Evolutionary conservation across 2,113 vertebrate genomes (phyloP).

Genomic region (Rhinichthys klamathensis): DNA sequence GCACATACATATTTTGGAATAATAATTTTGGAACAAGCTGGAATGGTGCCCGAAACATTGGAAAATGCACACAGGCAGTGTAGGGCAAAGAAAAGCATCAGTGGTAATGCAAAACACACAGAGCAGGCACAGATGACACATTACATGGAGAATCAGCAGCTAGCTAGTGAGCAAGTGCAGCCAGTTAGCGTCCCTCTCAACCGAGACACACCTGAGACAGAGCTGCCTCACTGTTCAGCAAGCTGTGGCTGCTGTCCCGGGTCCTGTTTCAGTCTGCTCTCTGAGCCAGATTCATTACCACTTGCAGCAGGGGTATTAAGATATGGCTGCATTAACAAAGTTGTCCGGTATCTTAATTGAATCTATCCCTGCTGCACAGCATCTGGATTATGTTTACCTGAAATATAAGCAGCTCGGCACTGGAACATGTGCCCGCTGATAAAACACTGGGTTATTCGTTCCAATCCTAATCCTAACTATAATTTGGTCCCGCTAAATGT

Average conservation of each 20-base stretch:
- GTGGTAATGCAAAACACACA: background rate
- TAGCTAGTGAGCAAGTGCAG: background rate
- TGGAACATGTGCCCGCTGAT: constrained; percentile 76
- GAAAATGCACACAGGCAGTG: background rate
- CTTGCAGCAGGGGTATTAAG: constrained; percentile 79
- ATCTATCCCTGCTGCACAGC: constrained; percentile 78
- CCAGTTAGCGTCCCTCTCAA: constrained; percentile 5
- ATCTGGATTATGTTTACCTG: constrained; percentile 85
- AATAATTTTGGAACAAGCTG: no score
- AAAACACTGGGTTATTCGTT: constrained; percentile 78
- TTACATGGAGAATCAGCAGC: constrained; percentile 9
- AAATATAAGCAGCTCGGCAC: constrained; percentile 79
- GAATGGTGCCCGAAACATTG: background rate
- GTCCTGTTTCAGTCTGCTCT: constrained; percentile 64
- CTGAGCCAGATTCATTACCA: constrained; percentile 81
- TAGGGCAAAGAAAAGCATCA: constrained; percentile 12
- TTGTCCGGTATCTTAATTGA: constrained; percentile 85
- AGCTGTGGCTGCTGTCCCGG: constrained; percentile 63
- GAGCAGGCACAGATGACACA: constrained; percentile 13
- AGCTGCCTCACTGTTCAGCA: constrained; percentile 53
- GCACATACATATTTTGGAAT: background rate
- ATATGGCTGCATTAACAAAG: constrained; percentile 82
- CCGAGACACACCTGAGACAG: constrained; percentile 57
- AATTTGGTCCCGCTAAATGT: constrained; percentile 78
- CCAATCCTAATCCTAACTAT: constrained; percentile 79